These are phyloP conservation scores for Sigmodon hispidus DNA, from an alignment of 2,113 vertebrate species.

Conservation along the genomic window DNA sequence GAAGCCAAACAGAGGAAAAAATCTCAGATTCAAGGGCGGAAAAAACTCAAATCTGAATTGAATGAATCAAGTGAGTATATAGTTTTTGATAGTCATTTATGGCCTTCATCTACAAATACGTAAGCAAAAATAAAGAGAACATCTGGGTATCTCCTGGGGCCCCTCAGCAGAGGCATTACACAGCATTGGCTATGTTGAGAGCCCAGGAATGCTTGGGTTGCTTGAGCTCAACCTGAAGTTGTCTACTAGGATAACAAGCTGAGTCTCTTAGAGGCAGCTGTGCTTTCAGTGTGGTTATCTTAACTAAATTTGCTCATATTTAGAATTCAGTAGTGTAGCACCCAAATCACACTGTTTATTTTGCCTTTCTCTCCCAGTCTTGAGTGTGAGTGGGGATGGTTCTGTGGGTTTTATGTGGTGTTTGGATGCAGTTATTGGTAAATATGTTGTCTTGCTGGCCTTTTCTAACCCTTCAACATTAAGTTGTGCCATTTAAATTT, in stretches of 20 bases:
- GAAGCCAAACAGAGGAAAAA: slow-evolving; percentile 90
- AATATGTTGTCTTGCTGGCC: background rate
- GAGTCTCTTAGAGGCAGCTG: background rate
- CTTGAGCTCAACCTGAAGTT: background rate
- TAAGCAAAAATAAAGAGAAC: background rate
- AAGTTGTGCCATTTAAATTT: slow-evolving; percentile 11
- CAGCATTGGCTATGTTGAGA: background rate
- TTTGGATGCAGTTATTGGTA: background rate
- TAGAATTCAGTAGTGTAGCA: background rate
- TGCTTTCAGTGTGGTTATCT: background rate
- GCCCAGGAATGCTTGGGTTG: background rate
- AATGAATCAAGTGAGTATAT: slow-evolving; percentile 79
- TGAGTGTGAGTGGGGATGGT: background rate
- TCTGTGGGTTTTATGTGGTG: background rate
- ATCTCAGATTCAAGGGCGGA: slow-evolving; percentile 83
- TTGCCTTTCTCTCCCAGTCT: background rate
- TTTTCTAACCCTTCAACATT: background rate
- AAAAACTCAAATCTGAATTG: slow-evolving; percentile 82
- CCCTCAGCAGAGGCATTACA: background rate
- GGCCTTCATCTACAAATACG: background rate
- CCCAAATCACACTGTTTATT: background rate
- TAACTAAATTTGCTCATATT: background rate
- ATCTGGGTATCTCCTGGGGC: background rate
- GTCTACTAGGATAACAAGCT: background rate
- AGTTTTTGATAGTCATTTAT: background rate